Evolutionary conservation across 2,888 invertebrate genomes (phyloP).

Genomic region (Calliopum simillimum): DNA sequence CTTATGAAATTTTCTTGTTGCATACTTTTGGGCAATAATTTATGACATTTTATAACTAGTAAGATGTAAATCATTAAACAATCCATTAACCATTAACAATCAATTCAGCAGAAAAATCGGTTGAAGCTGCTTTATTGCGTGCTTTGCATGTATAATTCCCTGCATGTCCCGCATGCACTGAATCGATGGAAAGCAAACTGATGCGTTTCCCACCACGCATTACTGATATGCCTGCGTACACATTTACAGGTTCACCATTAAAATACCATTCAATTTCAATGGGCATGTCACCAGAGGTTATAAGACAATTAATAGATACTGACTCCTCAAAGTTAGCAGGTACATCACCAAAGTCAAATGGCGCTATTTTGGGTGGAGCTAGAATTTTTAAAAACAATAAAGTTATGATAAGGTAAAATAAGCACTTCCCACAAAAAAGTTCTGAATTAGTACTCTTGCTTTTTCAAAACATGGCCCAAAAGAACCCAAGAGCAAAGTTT

Average conservation of each 20-base stretch:
- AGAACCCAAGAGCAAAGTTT: no score
- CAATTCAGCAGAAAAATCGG: conserved; percentile 67
- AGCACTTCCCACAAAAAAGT: no score
- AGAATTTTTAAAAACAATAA: not conserved
- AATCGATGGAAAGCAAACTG: conserved; percentile 75
- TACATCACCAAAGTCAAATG: conserved; percentile 81
- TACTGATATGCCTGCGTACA: conserved; percentile 58
- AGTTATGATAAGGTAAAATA: no score
- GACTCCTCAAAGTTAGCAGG: conserved; percentile 79
- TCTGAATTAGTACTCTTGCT: no score
- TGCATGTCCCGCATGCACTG: conserved; percentile 73
- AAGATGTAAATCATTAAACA: not conserved
- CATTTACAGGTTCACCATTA: conserved; percentile 58
- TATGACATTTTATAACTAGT: no score
- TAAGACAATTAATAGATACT: conserved; percentile 77
- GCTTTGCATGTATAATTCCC: conserved; percentile 77
- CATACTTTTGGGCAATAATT: no score
- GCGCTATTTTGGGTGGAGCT: conserved; percentile 83
- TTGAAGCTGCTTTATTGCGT: conserved; percentile 71
- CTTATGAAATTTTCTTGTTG: no score
- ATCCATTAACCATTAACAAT: conserved; percentile 62
- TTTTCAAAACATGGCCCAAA: no score
- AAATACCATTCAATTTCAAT: conserved; percentile 77
- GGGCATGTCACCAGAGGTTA: conserved; percentile 77
- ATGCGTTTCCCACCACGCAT: conserved; percentile 69